These are phyloP conservation scores for Gryllus longicercus DNA, from an alignment of 2,888 invertebrate genomes.

Conservation along the genomic window DNA sequence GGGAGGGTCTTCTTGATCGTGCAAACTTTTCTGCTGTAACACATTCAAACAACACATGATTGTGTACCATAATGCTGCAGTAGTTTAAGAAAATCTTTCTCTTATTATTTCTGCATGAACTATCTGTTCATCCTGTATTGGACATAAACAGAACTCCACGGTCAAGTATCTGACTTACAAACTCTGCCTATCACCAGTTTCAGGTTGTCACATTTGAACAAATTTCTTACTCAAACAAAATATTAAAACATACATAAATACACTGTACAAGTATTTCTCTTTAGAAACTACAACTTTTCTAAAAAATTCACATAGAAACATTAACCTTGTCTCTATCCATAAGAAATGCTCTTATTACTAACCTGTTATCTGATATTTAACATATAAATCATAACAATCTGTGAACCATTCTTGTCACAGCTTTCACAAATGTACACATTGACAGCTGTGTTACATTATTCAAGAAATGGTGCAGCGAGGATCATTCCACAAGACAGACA, in stretches of 20 bases:
- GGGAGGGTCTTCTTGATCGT: no score
- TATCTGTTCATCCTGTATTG: no score
- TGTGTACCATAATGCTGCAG: background rate
- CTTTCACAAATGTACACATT: background rate
- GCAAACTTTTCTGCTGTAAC: no score
- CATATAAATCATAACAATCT: conserved; percentile 17
- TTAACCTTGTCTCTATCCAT: background rate
- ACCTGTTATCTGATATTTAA: conserved; percentile 10
- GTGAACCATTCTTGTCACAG: conserved; percentile 17
- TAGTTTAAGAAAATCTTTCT: background rate
- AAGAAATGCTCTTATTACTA: background rate
- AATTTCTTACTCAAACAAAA: background rate
- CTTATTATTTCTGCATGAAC: no score
- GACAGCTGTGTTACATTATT: background rate
- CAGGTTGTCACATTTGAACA: background rate
- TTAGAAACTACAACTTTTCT: background rate
- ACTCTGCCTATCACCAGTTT: background rate
- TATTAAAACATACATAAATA: conserved; percentile 10
- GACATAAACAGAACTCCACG: no score
- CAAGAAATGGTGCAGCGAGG: conserved; percentile 17
- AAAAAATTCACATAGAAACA: conserved; percentile 17
- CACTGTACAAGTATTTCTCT: conserved; percentile 9
- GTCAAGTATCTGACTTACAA: background rate
- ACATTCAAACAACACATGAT: background rate
- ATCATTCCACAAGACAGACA: conserved; percentile 1